Percentiles rank a stretch among this genome's conserved stretches.
These are phyloP conservation scores for Pongo pygmaeus DNA, from an alignment of 2,113 vertebrate genomes.

Conservation along the genomic window DNA sequence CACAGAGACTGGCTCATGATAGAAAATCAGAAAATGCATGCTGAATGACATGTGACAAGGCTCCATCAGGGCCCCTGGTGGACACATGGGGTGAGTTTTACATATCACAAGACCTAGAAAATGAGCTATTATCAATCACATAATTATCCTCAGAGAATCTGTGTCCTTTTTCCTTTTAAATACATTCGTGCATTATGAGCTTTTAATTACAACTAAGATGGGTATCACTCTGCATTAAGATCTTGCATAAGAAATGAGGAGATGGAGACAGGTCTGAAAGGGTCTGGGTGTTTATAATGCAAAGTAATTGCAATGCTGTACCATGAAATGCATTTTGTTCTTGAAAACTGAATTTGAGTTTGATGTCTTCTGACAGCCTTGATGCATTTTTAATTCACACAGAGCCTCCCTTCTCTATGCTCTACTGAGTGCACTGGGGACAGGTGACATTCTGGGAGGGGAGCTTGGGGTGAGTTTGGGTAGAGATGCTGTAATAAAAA, in stretches of 20 bases:
- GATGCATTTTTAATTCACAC: conserved; percentile 38
- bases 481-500: not conserved
- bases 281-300: conserved; percentile 23
- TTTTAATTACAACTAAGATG: conserved; percentile 67
- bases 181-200: not conserved
- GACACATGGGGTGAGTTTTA: not conserved
- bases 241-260: not conserved
- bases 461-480: not conserved
- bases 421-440: not conserved
- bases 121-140: not conserved
- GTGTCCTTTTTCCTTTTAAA: conserved; percentile 21
- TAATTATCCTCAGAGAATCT: not conserved
- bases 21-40: not conserved
- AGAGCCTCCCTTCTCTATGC: not conserved
- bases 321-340: conserved; percentile 18
- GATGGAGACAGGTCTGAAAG: not conserved
- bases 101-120: not conserved
- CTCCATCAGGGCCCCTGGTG: too few species aligned
- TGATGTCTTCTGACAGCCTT: conserved; percentile 48
- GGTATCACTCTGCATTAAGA: conserved; percentile 16
- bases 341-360: conserved; percentile 37
- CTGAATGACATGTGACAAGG: not conserved
- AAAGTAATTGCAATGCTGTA: not conserved
- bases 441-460: not conserved
- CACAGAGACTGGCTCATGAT: not conserved